phyloP scores from a whole-genome alignment of 2,888 invertebrate genomes.

The Eurytoma adleriae region DNA sequence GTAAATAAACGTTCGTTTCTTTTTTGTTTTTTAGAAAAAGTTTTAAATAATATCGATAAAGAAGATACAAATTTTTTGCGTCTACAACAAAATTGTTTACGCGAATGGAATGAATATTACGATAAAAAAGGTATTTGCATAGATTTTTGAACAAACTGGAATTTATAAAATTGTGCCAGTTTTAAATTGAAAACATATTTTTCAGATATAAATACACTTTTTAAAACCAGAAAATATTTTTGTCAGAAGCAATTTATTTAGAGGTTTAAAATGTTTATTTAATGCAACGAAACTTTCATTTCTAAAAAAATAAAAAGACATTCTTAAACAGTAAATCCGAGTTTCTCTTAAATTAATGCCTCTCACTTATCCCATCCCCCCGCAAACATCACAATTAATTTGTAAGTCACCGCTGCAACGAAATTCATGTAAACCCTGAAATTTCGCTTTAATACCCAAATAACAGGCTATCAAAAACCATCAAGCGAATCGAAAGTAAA shows the following conservation, averaged over 20 bases:
- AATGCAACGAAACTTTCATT: constrained; percentile 55
- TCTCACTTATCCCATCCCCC: not conserved
- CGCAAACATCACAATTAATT: no score
- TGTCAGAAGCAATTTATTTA: constrained; percentile 53
- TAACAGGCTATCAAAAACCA: no score
- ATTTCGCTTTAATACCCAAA: no score
- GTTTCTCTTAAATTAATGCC: not conserved
- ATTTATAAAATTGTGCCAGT: constrained; percentile 54
- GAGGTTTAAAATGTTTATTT: constrained; percentile 50
- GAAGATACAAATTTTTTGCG: constrained; percentile 33
- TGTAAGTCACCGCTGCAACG: no score
- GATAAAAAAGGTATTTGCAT: constrained; percentile 45
- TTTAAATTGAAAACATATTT: constrained; percentile 56
- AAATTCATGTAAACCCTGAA: no score
- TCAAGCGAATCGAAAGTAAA: no score
- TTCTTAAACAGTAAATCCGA: constrained; percentile 52
- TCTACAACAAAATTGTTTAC: constrained; percentile 41
- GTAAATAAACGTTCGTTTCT: constrained; percentile 30
- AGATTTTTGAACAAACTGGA: constrained; percentile 52
- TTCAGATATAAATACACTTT: constrained; percentile 53
- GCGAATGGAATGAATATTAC: constrained; percentile 49
- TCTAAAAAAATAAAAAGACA: constrained; percentile 51
- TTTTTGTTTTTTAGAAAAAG: constrained; percentile 22
- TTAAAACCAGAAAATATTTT: constrained; percentile 56
- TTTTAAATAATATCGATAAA: constrained; percentile 23